A percentile compares a stretch with the other conserved stretches of the same genome.
Evolutionary conservation across 2,797 vertebrate species (phyloP).

Genomic region (Hafferia zeledoni): DNA sequence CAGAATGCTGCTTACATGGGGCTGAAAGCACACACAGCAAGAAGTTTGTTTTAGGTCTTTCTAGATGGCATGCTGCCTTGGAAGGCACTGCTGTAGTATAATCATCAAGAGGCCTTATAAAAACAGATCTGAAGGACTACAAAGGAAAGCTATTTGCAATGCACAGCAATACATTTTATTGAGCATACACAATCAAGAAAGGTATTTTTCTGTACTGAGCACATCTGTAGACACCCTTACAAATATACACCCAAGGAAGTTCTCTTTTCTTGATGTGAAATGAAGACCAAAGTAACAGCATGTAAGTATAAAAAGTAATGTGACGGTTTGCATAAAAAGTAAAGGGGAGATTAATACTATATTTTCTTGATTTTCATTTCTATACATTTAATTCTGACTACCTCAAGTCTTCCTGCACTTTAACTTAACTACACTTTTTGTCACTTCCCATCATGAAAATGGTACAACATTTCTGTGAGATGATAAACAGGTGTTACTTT

Average conservation of each 20-base stretch:
- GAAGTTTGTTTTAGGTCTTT: slow-evolving; percentile 16
- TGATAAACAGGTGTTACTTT: slow-evolving; percentile 65
- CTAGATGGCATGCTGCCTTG: slow-evolving; percentile 9
- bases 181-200: not conserved
- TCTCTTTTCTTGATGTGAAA: not conserved
- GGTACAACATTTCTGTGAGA: not conserved
- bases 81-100: slow-evolving; percentile 3
- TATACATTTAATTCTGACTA: slow-evolving; percentile 9
- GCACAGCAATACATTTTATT: slow-evolving; percentile 34
- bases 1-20: not conserved
- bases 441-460: slow-evolving; percentile 22
- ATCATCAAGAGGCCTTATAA: slow-evolving; percentile 36
- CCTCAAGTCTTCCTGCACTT: slow-evolving; percentile 14
- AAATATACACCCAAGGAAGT: not conserved
- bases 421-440: not conserved
- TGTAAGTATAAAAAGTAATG: slow-evolving; percentile 1
- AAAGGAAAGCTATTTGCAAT: slow-evolving; percentile 24
- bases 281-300: slow-evolving; percentile 23
- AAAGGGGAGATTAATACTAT: not conserved
- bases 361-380: not conserved
- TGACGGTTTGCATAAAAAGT: not conserved
- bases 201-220: slow-evolving; percentile 22
- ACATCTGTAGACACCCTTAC: not conserved
- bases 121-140: slow-evolving; percentile 47
- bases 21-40: not conserved